These are phyloP conservation scores for Cryptus viduatorius DNA, from an alignment of 2,888 invertebrate species.

Conservation along the genomic window DNA sequence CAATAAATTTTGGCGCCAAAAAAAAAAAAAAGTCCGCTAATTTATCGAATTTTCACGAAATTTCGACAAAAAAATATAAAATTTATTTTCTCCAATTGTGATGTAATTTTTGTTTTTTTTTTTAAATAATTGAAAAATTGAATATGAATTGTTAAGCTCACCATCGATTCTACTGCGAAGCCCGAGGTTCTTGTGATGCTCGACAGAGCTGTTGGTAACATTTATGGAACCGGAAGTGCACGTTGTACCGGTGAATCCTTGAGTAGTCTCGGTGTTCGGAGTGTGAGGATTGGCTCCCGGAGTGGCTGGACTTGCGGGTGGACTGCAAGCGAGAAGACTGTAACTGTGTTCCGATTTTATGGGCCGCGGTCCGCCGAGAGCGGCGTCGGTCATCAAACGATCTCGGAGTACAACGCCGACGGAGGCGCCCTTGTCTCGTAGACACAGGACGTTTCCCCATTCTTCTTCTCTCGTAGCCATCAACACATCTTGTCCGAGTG, in stretches of 20 bases:
- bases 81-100: neutral
- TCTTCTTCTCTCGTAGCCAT: constrained; percentile 88
- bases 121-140: neutral
- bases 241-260: constrained; percentile 70
- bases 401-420: constrained; percentile 93
- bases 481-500: constrained; percentile 87
- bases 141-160: constrained; percentile 55
- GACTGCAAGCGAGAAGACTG: constrained; percentile 86
- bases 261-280: constrained; percentile 69
- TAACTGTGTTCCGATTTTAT: constrained; percentile 98
- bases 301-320: constrained; percentile 79
- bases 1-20: neutral
- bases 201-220: constrained; percentile 65
- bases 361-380: constrained; percentile 90
- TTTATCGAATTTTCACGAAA: neutral
- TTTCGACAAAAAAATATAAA: neutral
- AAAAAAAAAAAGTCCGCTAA: neutral
- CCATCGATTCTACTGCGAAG: constrained; percentile 79
- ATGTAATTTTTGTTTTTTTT: neutral
- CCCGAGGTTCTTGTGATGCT: constrained; percentile 75
- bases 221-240: constrained; percentile 70
- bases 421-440: constrained; percentile 75
- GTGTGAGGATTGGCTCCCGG: constrained; percentile 75
- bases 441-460: constrained; percentile 88
- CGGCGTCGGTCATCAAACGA: constrained; percentile 95